Evolutionary conservation across 1,140 invertebrate genomes (phyloP).

Genomic region (Hetaerina americana): DNA sequence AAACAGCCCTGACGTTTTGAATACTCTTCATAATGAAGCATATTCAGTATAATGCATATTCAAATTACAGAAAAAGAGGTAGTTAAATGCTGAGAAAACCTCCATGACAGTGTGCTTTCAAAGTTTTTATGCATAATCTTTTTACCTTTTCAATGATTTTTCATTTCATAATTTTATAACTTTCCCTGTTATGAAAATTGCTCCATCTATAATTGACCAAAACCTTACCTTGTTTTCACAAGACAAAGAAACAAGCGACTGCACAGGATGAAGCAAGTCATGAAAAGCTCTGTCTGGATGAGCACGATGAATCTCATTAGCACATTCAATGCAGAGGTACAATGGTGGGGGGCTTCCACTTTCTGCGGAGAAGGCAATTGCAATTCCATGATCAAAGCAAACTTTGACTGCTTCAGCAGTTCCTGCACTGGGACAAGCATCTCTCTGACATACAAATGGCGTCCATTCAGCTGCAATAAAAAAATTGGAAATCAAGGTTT

Average conservation of each 20-base stretch:
- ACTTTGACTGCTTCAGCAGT: slow-evolving; percentile 82
- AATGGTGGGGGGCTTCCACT: slow-evolving; percentile 84
- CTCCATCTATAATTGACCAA: no score
- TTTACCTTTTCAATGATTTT: no score
- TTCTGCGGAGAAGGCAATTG: slow-evolving; percentile 66
- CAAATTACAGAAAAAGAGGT: no score
- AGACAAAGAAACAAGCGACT: slow-evolving; percentile 73
- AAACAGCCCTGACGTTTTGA: no score
- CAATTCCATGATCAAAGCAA: slow-evolving; percentile 75
- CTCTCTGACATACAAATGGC: slow-evolving; percentile 71
- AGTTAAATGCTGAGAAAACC: no score
- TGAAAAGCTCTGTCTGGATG: slow-evolving; percentile 75
- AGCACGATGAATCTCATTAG: slow-evolving; percentile 75
- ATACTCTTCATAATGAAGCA: no score
- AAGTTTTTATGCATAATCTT: no score
- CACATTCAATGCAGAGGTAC: slow-evolving; percentile 93
- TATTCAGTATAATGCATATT: no score
- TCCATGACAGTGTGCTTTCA: no score
- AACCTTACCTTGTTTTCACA: slow-evolving; percentile 95
- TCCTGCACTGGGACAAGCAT: slow-evolving; percentile 68
- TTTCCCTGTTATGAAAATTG: no score
- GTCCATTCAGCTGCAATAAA: slow-evolving; percentile 45
- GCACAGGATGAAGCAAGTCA: slow-evolving; percentile 87
- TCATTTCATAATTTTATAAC: no score
- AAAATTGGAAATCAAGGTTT: neutral